Conservation (phyloP, 2,888 invertebrate species). For the Tachina lurida region DNA sequence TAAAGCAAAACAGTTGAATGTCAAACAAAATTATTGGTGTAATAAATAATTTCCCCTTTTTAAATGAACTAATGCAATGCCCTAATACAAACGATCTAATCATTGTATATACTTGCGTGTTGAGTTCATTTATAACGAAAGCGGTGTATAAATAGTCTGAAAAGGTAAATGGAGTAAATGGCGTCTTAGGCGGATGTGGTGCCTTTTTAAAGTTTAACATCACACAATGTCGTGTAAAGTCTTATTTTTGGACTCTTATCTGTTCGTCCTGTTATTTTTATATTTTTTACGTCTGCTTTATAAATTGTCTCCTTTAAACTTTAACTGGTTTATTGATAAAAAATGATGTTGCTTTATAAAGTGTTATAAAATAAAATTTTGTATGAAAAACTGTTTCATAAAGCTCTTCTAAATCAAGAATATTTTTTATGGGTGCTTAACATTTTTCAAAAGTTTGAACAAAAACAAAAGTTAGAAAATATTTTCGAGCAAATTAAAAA, state of each 20-base stretch:
- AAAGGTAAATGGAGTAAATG: conserved; percentile 33
- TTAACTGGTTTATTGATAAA: too few species aligned
- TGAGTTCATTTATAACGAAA: conserved; percentile 32
- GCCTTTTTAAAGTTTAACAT: conserved; percentile 42
- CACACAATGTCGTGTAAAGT: conserved; percentile 17
- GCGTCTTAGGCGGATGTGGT: conserved; percentile 57
- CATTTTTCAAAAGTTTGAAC: too few species aligned
- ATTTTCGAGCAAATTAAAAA: too few species aligned
- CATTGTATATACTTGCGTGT: conserved; percentile 31
- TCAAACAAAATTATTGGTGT: background rate
- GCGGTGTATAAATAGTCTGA: background rate
- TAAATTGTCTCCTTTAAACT: background rate
- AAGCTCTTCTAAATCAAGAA: too few species aligned
- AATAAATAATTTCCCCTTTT: conserved; percentile 35
- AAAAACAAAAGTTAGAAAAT: too few species aligned
- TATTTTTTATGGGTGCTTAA: background rate
- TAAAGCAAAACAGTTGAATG: background rate
- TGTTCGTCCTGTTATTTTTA: conserved; percentile 13
- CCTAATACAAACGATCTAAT: conserved; percentile 8
- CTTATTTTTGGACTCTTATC: conserved; percentile 13
- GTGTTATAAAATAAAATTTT: too few species aligned
- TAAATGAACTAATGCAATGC: background rate
- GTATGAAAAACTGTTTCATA: too few species aligned
- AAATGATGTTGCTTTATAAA: too few species aligned
- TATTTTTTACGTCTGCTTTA: background rate